phyloP scores from a whole-genome alignment of 2,797 vertebrate species.

The Rachycentron canadum region DNA sequence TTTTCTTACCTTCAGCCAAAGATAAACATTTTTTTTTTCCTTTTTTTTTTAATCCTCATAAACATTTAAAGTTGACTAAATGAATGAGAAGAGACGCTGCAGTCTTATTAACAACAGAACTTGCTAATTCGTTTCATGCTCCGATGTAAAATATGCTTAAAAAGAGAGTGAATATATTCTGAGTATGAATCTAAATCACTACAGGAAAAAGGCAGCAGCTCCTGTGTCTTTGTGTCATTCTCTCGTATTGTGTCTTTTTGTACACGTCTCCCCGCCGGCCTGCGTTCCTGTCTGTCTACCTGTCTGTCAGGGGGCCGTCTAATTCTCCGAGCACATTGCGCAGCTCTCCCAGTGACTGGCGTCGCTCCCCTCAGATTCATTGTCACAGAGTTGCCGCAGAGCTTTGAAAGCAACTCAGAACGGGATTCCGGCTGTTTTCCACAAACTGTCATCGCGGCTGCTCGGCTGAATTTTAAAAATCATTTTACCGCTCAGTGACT shows the following conservation, averaged over 20 bases:
- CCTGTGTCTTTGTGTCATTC: background rate
- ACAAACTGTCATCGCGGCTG: background rate
- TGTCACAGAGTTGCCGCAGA: background rate
- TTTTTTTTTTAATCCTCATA: too few species aligned
- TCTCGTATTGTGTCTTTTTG: background rate
- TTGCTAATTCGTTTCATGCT: too few species aligned
- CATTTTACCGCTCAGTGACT: background rate
- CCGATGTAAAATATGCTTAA: background rate
- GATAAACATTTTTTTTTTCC: too few species aligned
- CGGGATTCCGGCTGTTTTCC: background rate
- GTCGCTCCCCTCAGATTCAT: background rate
- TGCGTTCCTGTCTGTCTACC: background rate
- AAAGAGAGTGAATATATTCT: background rate
- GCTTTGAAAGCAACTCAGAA: background rate
- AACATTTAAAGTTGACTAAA: background rate
- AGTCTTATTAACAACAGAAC: background rate
- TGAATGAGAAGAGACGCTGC: background rate
- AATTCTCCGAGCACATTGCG: background rate
- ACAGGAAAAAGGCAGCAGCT: background rate
- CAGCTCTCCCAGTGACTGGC: background rate
- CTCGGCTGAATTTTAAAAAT: background rate
- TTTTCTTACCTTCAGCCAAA: too few species aligned
- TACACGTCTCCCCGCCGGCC: background rate
- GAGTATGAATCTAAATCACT: background rate
- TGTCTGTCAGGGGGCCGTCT: background rate